Conservation (phyloP, 2,113 vertebrate species). For the Catagonus wagneri region DNA sequence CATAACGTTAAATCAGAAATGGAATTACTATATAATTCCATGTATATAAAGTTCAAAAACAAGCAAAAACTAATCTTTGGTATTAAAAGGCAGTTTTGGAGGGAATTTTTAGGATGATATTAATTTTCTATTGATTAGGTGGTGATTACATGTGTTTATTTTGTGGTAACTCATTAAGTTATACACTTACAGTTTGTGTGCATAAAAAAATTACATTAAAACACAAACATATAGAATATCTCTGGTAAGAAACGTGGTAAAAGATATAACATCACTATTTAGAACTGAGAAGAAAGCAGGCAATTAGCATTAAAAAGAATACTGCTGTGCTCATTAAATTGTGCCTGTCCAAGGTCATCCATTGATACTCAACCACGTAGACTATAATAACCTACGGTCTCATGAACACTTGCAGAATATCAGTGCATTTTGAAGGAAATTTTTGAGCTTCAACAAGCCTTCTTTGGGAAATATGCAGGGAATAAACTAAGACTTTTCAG, state of each 20-base stretch:
- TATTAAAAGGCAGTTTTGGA: background rate
- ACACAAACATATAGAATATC: background rate
- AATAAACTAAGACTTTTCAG: background rate
- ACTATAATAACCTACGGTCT: background rate
- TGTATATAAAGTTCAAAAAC: background rate
- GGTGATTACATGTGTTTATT: background rate
- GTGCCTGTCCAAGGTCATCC: background rate
- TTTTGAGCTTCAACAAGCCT: background rate
- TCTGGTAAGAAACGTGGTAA: background rate
- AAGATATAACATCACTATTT: background rate
- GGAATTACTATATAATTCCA: background rate
- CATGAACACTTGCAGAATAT: background rate
- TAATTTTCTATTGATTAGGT: background rate
- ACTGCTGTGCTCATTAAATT: background rate
- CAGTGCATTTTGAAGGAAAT: background rate
- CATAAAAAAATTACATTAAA: conserved; percentile 24
- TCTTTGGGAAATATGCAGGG: background rate
- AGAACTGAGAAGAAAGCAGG: background rate
- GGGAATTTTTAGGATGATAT: background rate
- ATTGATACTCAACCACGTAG: background rate
- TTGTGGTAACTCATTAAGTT: background rate
- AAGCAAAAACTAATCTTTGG: background rate
- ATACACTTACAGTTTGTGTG: background rate
- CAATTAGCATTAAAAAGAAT: background rate
- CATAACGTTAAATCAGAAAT: background rate